Conservation (phyloP, 35 echinoderm and acorn worm genomes). For the Strongylocentrotus purpuratus region DNA sequence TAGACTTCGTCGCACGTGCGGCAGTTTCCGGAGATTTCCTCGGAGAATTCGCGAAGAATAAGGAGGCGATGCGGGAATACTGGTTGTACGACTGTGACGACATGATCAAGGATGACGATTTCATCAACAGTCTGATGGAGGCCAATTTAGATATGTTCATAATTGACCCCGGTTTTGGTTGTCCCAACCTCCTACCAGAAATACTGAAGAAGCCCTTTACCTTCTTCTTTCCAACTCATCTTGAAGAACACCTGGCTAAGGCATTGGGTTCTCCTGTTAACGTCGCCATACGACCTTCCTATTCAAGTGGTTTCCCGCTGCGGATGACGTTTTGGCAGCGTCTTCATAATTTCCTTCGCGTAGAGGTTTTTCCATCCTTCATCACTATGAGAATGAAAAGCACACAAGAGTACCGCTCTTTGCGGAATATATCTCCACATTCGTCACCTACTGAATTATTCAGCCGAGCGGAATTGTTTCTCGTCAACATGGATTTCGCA, state of each 20-base stretch:
- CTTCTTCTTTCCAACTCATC: neutral
- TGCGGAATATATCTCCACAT: neutral
- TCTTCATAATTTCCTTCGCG: neutral
- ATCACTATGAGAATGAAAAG: neutral
- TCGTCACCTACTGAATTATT: neutral
- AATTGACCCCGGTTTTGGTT: neutral
- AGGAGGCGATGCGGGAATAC: neutral
- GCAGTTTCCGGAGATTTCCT: neutral
- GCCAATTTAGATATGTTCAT: neutral
- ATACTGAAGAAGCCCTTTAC: neutral
- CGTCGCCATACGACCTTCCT: neutral
- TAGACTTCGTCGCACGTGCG: neutral
- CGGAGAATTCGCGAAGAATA: neutral
- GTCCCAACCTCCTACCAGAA: neutral
- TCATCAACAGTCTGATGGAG: neutral
- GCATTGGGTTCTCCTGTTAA: neutral
- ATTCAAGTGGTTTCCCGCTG: neutral
- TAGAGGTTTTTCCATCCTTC: neutral
- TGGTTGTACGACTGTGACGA: neutral
- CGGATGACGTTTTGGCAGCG: constrained; percentile 16
- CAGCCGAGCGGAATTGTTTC: neutral
- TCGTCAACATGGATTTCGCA: constrained; percentile 35
- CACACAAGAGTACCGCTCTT: neutral
- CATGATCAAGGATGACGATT: neutral
- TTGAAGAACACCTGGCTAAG: neutral